phyloP scores from a whole-genome alignment of 2,888 invertebrate genomes.

The Cataglyphis albicans region DNA sequence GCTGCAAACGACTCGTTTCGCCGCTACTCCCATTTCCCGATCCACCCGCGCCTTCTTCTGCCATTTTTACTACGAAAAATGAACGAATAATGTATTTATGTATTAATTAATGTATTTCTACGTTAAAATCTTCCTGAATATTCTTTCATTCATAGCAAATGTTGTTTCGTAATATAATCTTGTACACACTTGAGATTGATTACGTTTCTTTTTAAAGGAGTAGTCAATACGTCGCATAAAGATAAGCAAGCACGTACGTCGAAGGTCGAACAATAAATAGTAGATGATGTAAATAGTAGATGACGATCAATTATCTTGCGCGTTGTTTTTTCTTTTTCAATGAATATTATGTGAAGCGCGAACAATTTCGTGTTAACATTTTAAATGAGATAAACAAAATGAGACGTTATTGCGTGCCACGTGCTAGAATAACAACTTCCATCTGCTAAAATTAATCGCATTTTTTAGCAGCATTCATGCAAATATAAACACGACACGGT shows the following conservation, averaged over 20 bases:
- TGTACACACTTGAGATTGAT: background rate
- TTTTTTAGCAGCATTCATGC: background rate
- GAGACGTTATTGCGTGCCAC: background rate
- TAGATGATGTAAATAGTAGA: conserved; percentile 51
- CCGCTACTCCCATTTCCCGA: conserved; percentile 79
- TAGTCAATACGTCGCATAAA: conserved; percentile 23
- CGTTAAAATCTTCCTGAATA: background rate
- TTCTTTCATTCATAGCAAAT: background rate
- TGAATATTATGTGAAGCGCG: background rate
- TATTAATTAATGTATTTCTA: background rate
- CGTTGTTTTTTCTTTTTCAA: background rate
- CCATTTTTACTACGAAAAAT: conserved; percentile 73
- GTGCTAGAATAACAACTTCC: background rate
- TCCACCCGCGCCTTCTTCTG: conserved; percentile 79
- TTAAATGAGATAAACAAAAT: background rate
- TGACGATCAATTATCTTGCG: background rate
- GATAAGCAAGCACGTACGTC: conserved; percentile 19
- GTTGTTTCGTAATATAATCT: background rate
- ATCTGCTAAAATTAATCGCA: background rate
- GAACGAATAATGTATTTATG: conserved; percentile 1
- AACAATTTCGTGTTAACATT: background rate
- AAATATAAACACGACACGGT: background rate
- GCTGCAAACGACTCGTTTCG: conserved; percentile 88
- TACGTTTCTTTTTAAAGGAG: background rate
- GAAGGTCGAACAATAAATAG: conserved; percentile 63